Evolutionary conservation across 2,797 vertebrate genomes (phyloP).

Genomic region (Apodemus agrarius): DNA sequence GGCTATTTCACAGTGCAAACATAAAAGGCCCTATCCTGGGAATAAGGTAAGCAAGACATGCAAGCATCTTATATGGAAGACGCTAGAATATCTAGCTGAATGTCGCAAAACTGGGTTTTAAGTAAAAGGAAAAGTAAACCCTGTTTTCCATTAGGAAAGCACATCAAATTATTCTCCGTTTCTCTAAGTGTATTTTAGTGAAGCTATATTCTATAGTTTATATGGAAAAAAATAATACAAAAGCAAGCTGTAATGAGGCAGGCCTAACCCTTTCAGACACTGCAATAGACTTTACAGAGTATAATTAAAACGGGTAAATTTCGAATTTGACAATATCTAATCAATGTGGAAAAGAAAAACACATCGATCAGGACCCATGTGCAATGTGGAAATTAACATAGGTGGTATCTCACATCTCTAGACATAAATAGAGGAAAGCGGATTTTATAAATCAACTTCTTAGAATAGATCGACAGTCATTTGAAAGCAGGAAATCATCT

Average conservation of each 20-base stretch:
- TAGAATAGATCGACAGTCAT: neutral
- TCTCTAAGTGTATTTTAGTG: slow-evolving; percentile 36
- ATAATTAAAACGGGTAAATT: slow-evolving; percentile 7
- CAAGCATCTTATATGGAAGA: neutral
- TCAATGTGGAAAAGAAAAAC: neutral
- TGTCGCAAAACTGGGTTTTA: neutral
- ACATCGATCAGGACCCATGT: neutral
- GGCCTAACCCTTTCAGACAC: neutral
- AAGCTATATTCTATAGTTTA: neutral
- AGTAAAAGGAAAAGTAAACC: slow-evolving; percentile 42
- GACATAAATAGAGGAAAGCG: neutral
- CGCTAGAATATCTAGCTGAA: neutral
- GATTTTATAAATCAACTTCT: neutral
- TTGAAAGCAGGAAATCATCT: slow-evolving; percentile 31
- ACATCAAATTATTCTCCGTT: neutral
- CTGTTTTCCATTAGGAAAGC: slow-evolving; percentile 35
- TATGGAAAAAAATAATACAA: neutral
- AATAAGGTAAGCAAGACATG: slow-evolving; percentile 4
- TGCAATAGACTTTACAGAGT: neutral
- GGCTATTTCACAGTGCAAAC: neutral
- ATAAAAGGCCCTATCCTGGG: neutral
- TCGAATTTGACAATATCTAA: neutral
- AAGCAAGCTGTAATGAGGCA: neutral
- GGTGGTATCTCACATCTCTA: neutral
- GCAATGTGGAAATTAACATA: neutral